Conservation (phyloP, 2,113 vertebrate genomes). For the Ctenomys sociabilis region DNA sequence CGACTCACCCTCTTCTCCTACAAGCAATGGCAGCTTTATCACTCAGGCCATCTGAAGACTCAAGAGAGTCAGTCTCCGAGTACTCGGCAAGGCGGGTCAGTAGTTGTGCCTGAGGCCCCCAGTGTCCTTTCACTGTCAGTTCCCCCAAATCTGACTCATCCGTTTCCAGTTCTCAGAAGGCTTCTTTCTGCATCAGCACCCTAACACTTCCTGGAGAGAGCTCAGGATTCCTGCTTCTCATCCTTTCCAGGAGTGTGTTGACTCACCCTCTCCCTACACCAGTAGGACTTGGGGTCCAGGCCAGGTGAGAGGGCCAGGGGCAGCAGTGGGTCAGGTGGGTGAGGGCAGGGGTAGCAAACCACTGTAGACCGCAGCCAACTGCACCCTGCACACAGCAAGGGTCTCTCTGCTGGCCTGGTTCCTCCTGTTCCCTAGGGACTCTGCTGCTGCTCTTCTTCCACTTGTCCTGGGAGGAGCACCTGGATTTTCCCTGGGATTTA, state of each 20-base stretch:
- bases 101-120: background rate
- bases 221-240: background rate
- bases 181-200: background rate
- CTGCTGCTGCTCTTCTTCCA: background rate
- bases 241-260: background rate
- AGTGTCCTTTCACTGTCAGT: background rate
- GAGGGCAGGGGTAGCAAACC: no score
- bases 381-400: background rate
- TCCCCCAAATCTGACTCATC: background rate
- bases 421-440: background rate
- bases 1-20: background rate
- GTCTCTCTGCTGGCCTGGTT: no score
- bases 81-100: background rate
- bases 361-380: no score
- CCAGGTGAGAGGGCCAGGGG: no score
- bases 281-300: background rate
- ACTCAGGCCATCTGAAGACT: background rate
- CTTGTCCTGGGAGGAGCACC: background rate
- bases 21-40: background rate
- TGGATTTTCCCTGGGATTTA: background rate
- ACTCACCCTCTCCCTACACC: background rate
- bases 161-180: background rate
- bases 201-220: background rate
- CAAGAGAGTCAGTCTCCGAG: background rate
- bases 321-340: no score